Evolutionary conservation across 2,797 vertebrate species (phyloP), one percentile per base, ranked within the genome.

Genomic region (Gobio occitaniae): DNA sequence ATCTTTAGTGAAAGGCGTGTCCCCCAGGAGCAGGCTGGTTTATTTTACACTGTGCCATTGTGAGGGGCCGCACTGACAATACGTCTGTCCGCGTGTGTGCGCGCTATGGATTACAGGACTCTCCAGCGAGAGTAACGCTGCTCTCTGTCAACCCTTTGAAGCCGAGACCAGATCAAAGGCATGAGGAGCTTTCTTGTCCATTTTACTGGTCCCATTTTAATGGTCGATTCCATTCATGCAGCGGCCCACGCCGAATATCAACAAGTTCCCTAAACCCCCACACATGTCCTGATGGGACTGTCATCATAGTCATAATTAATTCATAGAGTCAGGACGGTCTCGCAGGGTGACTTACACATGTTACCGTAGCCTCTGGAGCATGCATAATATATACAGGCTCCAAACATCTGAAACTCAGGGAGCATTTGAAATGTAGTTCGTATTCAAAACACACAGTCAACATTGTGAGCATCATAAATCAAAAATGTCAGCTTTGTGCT

Each of bases 181-280:
- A 59, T 59, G 84, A 89, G 91, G 78, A 90, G 92, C 85, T 93
- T 94, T 95, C 93, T 94, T 91, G 89, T 91, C 91, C 90, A 94
- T 93, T 92, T 93, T 91, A 87, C 88, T 90, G 90, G 90, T 66
- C 90, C 83, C 41, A 19, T 66, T 80, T 93, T 90, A 93, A 95
- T 95, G 93, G 93, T 94, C 92, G 90, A 95, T 94, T 95, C 93
- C 94, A 92, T 84, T 90, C 89, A 93, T 89, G 81, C 44, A 86
- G 88, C 61, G 82, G 80, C 85, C 85, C 87, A 68, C 71, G 56
- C 32, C 38, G 50, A 78, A 78, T 72, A 85, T 65, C 61, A 84
- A 77, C 80, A 66, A 29, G 70, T 80, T 65, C 81, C 74, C 80
- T 75, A 72, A 75, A 83, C 17, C 48, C 8, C 56, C 44, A 66